Conservation (phyloP, 2,797 vertebrate genomes). For the Phoebastria nigripes region DNA sequence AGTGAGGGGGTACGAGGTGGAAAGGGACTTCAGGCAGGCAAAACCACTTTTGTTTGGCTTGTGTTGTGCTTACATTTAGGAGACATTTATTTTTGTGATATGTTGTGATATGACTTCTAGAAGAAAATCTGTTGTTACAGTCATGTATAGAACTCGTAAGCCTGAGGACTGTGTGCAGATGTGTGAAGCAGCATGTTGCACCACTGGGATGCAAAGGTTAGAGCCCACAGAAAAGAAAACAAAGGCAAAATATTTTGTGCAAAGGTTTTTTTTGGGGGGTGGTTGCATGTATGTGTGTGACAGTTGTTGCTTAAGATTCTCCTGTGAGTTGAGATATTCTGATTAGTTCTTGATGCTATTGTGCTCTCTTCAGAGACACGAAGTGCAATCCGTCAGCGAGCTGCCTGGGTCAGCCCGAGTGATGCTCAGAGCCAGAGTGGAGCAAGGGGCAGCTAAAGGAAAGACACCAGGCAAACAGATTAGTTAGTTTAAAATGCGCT, state of each 20-base stretch:
- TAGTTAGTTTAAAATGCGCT: neutral
- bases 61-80: neutral
- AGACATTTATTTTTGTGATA: neutral
- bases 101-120: neutral
- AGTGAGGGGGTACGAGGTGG: neutral
- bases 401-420: neutral
- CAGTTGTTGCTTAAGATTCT: neutral
- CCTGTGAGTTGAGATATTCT: neutral
- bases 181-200: accelerated
- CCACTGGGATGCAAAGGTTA: neutral
- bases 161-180: neutral
- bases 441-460: neutral
- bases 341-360: neutral
- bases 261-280: accelerated
- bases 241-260: neutral
- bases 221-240: neutral
- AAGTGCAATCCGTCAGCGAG: neutral
- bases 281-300: neutral
- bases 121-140: neutral
- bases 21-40: neutral
- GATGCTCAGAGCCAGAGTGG: neutral
- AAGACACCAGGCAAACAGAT: neutral
- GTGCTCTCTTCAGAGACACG: neutral
- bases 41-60: neutral
- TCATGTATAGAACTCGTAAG: neutral